These are phyloP conservation scores for Phrynocephalus guinanensis DNA, from an alignment of 2,797 vertebrate species.

Conservation along the genomic window DNA sequence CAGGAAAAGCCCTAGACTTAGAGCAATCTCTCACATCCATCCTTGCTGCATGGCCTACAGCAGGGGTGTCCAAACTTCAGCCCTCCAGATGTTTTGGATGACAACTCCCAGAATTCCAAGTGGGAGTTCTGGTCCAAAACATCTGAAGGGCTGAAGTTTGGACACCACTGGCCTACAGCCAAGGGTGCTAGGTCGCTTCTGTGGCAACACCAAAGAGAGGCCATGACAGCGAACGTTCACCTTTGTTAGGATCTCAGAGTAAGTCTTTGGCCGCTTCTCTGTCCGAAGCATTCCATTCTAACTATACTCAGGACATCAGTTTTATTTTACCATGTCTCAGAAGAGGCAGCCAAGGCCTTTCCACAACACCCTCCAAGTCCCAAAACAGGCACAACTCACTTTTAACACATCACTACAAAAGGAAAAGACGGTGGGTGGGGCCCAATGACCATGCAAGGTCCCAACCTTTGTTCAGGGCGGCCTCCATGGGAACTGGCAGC, in stretches of 20 bases:
- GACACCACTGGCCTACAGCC: too few relatives aligned
- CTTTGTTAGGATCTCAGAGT: constrained; percentile 28
- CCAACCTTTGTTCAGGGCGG: constrained; percentile 92
- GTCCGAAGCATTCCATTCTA: fast-evolving
- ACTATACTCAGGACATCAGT: constrained; percentile 17
- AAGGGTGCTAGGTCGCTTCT: background rate
- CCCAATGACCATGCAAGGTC: background rate
- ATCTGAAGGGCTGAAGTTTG: background rate
- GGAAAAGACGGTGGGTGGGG: fast-evolving
- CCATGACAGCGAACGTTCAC: background rate
- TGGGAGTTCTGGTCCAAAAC: too few relatives aligned
- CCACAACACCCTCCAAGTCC: background rate
- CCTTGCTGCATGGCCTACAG: background rate
- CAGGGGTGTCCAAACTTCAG: background rate
- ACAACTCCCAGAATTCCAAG: too few relatives aligned
- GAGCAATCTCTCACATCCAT: background rate
- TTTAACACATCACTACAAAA: constrained; percentile 17
- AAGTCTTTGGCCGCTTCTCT: background rate
- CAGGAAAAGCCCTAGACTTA: background rate
- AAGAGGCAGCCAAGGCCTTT: constrained; percentile 30
- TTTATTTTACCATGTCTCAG: background rate
- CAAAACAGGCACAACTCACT: background rate
- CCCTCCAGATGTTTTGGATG: too few relatives aligned
- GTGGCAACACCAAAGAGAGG: background rate
- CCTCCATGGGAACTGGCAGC: constrained; percentile 96